Base-by-base conservation (phyloP, 2,113 vertebrate species). In the Polypterus bichir region DNA sequence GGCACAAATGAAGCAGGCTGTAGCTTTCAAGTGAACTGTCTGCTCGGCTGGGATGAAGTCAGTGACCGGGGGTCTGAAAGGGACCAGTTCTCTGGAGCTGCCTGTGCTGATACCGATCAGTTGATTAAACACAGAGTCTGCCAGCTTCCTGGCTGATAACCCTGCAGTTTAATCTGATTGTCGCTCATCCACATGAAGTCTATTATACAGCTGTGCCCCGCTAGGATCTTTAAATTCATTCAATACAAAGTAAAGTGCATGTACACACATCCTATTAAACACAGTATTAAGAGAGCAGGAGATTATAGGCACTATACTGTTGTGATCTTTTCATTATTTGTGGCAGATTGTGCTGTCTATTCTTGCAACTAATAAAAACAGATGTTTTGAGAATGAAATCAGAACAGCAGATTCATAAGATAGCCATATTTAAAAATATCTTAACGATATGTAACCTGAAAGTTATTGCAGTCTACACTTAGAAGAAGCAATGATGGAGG, bases 71-170 rank as follows among this genome's bases (percentile, higher is more conserved):
- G 53, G 61, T 62, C 61, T 47, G 44, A 46, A 54, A 44, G 3
- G 44, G 52, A 52, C 60, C 59, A 63, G 56, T 73, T 70, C 73
- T 66, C 73, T 66, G 75, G 64, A 62, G 49, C 54, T 54, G 59
- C 44, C 59, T 54, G 61, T 54, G 54, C 68, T 0, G 77, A 86
- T 82, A 78, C 73, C 77, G 64, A 85, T 86, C 82, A 84, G 75
- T 79, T 85, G 86, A 88, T 86, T 79, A 87, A 82, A 83, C 69
- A 80, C 77, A 75, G 67, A 70, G 79, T 57, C 75, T 69, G 79
- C 76, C 86, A 81, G 77, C 75, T 74, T 76, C 67, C 68, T 77
- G 66, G 69, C 71, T 76, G 79, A 79, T 81, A 79, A 77, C 74
- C 73, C 69, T 66, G 52, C 70, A 73, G 59, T 47, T 59, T 70